Base-by-base conservation (phyloP, 2,113 vertebrate genomes). In the Perognathus longimembris region DNA sequence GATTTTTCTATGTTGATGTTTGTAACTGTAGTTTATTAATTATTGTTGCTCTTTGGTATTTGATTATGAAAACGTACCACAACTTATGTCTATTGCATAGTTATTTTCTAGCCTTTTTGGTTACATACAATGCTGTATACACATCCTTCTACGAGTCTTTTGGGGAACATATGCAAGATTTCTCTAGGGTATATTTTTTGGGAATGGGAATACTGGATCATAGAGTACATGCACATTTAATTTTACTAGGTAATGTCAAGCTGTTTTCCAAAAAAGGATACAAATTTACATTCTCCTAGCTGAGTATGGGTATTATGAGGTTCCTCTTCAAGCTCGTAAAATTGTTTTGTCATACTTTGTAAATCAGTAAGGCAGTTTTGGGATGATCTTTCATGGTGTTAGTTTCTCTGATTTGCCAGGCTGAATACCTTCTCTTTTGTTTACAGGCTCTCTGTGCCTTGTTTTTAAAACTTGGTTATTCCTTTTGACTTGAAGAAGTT, bases 21-120 rank as follows among this genome's bases (percentile, higher is more conserved):
- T 85, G 45, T 77, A 83, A 50, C 42, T 75, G n/a, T 63, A 84
- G 54, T 86, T 61, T 87, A 42, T 85, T 82, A 74, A 36, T 89
- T 91, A 77, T 83, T 79, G 90, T 77, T 91, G 40, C 32, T 85
- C 11, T 63, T 21, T 87, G 38, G 1, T 42, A 61, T 83, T 88
- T 87, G 42, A 80, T 92, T 89, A 89, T 83, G 54, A 91, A 94
- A 94, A 83, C 76, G 71, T 70, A 76, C 5, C 71, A 83, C 50
- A 75, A 34, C 21, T 59, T 89, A 70, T 84, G 14, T 78, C 22
- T 85, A 38, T 85, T 78, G 78, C 82, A 66, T 73, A 57, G 28
- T 84, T 85, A 26, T 86, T 91, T 85, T 83, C 66, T 6, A 71
- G 80, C 78, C 85, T 91, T 88, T 40, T 80, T 7, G 74, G 5